phyloP scores from a whole-genome alignment of 2,113 vertebrate species.

The Alethe diademata region DNA sequence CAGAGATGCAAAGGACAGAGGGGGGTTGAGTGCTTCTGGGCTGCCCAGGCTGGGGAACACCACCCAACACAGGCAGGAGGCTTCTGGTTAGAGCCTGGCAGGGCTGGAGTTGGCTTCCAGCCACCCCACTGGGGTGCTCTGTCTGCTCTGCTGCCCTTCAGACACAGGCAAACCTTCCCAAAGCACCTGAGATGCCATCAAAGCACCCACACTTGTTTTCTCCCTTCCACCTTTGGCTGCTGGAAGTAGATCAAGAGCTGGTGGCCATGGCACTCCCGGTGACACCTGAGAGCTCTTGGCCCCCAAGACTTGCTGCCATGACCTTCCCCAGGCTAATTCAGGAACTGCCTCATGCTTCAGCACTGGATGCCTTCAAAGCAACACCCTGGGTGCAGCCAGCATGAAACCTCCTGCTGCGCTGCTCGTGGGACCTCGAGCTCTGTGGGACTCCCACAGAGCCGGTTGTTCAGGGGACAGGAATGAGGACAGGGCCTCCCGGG shows the following conservation, averaged over 20 bases:
- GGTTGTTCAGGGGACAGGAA: not conserved
- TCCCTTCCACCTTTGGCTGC: not conserved
- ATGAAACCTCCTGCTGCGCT: not conserved
- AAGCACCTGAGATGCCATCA: not conserved
- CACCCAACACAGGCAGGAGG: not conserved
- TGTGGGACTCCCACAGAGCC: rapidly evolving
- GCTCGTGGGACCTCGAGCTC: rapidly evolving
- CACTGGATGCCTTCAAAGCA: not conserved
- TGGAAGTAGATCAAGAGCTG: not conserved
- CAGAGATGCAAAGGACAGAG: not conserved
- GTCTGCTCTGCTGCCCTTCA: not conserved
- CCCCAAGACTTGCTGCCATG: not conserved
- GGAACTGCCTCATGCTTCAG: not conserved
- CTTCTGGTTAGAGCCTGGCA: not conserved
- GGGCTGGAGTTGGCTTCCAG: not conserved
- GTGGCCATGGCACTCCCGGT: rapidly evolving
- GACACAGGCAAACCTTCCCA: not conserved
- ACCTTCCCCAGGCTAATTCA: not conserved
- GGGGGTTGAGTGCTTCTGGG: not conserved
- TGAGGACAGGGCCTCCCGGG: rapidly evolving
- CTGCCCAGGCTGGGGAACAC: not conserved
- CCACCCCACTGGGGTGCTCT: not conserved
- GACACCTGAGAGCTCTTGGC: not conserved
- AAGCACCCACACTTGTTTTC: not conserved
- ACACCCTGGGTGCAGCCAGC: not conserved